These are phyloP conservation scores for Odocoileus hemionus DNA, from an alignment of 2,113 vertebrate species.

Conservation along the genomic window DNA sequence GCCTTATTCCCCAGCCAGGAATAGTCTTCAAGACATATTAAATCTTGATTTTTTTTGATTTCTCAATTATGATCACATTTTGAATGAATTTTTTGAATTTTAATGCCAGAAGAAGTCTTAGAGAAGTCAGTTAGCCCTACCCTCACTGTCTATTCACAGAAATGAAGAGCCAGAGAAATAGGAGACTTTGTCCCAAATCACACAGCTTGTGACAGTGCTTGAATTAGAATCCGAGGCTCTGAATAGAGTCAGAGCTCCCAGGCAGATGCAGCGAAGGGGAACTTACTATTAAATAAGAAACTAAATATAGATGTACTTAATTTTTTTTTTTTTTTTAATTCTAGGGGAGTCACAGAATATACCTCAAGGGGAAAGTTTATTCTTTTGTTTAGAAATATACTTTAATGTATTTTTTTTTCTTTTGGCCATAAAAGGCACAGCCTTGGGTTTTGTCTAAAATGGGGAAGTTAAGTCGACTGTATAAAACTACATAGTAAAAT, in stretches of 20 bases:
- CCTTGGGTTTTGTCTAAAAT: constrained; percentile 32
- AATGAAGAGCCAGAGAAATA: not conserved
- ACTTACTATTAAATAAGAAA: constrained; percentile 23
- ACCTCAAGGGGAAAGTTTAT: constrained; percentile 2
- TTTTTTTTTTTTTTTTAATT: not conserved
- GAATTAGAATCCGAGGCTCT: not conserved
- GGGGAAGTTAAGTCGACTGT: not conserved
- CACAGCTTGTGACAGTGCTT: not conserved
- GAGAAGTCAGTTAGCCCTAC: not conserved
- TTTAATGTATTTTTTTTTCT: not conserved
- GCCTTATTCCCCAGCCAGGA: not conserved
- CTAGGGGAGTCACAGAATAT: not conserved
- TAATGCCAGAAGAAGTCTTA: not conserved
- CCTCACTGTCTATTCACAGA: not conserved
- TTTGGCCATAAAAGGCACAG: constrained; percentile 23
- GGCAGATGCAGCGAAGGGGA: not conserved
- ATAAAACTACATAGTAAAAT: not conserved
- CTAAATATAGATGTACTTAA: constrained; percentile 3
- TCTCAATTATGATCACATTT: not conserved
- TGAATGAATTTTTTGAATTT: not conserved
- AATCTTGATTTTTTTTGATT: not conserved
- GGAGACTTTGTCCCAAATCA: not conserved
- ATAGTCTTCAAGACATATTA: not conserved
- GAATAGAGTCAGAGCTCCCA: not conserved
- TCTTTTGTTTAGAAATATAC: constrained; percentile 24